Evolutionary conservation across 2,888 invertebrate species (phyloP), one percentile per base, ranked within the genome.

Genomic region (Nipponacmea schrenckii): DNA sequence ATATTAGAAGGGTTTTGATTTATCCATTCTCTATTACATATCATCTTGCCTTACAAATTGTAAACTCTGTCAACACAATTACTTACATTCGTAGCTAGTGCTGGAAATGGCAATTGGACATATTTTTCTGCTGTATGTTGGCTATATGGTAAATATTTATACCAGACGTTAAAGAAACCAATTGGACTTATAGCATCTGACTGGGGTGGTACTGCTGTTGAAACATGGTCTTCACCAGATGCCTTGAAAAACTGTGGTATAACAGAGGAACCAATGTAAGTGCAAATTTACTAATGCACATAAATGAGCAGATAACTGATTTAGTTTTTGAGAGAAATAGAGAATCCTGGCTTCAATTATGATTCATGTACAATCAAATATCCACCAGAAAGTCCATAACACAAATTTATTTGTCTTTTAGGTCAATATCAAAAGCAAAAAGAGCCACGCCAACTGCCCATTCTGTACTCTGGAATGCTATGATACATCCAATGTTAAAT

Each of bases 81-180:
- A 39, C 7, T 39, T 39, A 39, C 3, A 62, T 27, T 74, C 71
- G 17, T 71, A 82, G 82, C 74, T 31, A 69, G 80, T 10, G 69
- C 81, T 27, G 68, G 68, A n/a, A 46, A 56, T 20, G 45, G 44
- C 7, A 45, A 62, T 26, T 69, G 69, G 69, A 71, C 75, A 24
- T 79, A 82, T 68, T 86, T 85, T 70, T 86, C 87, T 1, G 85
- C 85, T 8, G 84, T 87, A 12, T 87, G 87, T 69, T 87, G 85
- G 84, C 72, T 85, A 69, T 87, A 83, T 74, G 88, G 86, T 2
- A 81, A 83, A 72, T 79, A 82, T 64, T 77, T 88, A 45, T 82
- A 83, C 68, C 72, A 81, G 46, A 76, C 78, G n/a, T 74, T 87
- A 48, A 76, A 80, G 0, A 80, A 81, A 64, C 86, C 88, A 0